A percentile compares a stretch with the other conserved stretches of the same genome.
phyloP scores from a whole-genome alignment of 2,113 vertebrate genomes.

The Garra rufa region DNA sequence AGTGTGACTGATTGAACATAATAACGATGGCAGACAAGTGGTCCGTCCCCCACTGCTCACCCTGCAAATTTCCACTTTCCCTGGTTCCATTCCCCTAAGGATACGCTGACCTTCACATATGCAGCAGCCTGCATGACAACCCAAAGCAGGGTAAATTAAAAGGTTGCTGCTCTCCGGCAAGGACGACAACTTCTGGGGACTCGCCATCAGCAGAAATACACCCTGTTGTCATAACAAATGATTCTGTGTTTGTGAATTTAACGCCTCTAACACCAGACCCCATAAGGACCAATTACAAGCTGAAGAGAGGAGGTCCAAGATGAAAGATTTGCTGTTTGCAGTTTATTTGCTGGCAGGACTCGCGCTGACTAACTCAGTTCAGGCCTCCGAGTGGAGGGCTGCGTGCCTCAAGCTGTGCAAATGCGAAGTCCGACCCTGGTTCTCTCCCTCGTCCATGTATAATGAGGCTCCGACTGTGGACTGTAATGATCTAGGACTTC shows the following conservation, averaged over 20 bases:
- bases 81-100: conserved; percentile 71
- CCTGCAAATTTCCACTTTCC: conserved; percentile 48
- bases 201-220: conserved; percentile 64
- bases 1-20: conserved; percentile 75
- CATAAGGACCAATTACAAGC: conserved; percentile 68
- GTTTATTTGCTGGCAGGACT: conserved; percentile 79
- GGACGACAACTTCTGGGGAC: conserved; percentile 66
- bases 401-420: conserved; percentile 89
- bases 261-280: conserved; percentile 70
- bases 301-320: conserved; percentile 83
- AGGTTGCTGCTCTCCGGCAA: conserved; percentile 68
- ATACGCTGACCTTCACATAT: conserved; percentile 73
- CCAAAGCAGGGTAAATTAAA: conserved; percentile 72
- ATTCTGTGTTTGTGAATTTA: conserved; percentile 75
- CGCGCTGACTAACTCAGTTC: conserved; percentile 78
- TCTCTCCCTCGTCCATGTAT: conserved; percentile 91
- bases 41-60: conserved; percentile 71
- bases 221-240: conserved; percentile 72
- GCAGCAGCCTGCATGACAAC: conserved; percentile 73
- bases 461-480: conserved; percentile 94
- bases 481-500: conserved; percentile 94
- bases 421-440: conserved; percentile 95
- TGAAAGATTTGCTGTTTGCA: conserved; percentile 89
- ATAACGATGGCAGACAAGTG: conserved; percentile 77
- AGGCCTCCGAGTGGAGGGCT: conserved; percentile 79